Evolutionary conservation across 2,113 vertebrate genomes (phyloP).

Genomic region (Oceanites oceanicus): DNA sequence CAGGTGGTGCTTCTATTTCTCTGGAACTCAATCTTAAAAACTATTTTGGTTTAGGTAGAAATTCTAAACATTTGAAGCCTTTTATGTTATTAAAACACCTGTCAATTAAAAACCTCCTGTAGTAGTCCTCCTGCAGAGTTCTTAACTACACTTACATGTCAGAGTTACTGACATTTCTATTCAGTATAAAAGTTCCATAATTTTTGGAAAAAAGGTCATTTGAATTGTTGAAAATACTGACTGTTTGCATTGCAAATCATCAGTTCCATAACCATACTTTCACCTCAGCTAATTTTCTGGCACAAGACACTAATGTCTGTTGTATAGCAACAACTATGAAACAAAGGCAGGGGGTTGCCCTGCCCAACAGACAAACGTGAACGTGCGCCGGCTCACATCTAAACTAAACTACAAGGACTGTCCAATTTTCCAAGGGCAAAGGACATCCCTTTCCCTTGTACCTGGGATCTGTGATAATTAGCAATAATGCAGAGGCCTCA

Average conservation of each 20-base stretch:
- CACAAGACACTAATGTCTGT: background rate
- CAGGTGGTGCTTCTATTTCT: background rate
- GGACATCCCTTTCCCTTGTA: background rate
- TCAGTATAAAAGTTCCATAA: background rate
- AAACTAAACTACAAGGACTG: background rate
- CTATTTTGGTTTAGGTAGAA: background rate
- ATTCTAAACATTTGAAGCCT: background rate
- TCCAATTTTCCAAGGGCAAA: background rate
- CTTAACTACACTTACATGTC: background rate
- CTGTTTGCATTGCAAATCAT: background rate
- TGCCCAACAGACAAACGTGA: background rate
- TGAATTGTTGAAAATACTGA: background rate
- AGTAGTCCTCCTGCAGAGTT: background rate
- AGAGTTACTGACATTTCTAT: background rate
- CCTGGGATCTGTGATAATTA: background rate
- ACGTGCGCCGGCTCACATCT: fast-evolving
- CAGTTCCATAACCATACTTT: background rate
- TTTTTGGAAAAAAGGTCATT: background rate
- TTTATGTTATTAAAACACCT: background rate
- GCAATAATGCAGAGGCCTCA: background rate
- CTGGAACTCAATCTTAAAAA: background rate
- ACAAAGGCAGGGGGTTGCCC: background rate
- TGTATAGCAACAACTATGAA: fast-evolving
- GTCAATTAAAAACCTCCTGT: background rate
- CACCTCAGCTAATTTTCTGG: background rate